Evolutionary conservation across 2,888 invertebrate species (phyloP), one percentile per base, ranked within the genome.

Genomic region (Ashinkailepas kermadecensis): DNA sequence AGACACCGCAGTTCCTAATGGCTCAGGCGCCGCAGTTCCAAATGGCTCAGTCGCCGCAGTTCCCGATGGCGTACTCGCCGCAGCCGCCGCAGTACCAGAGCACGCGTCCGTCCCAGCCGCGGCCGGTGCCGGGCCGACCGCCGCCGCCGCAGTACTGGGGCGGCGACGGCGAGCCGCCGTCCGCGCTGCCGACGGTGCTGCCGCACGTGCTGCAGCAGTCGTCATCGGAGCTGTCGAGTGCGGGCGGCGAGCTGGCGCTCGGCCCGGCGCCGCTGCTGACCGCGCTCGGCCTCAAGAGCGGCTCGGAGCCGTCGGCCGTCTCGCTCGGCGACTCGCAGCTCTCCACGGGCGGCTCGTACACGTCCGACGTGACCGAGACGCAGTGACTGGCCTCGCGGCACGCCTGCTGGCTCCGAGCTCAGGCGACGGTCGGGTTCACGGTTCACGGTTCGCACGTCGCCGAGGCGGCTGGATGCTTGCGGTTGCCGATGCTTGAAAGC

Each of bases 261-360:
- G 74, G 74, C 21, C 74, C 74, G 81, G 67, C 80, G 70, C 81
- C 81, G 15, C 79, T 81, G 80, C 80, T 81, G 67, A 81, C 81
- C 6, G 81, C 80, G 65, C 81, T 81, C 18, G 81, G 81, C 25
- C 59, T 80, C 65, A 81, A 81, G 54, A 78, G 64, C 57, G 25
- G 15, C 54, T 78, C 78, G n/a, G 11, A 10, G 21, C 11, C 18
- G 21, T 23, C 81, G 56, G 64, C 56, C 64, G 56, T 1, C 56
- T n/a, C 65, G n/a, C 21, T 56, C 10, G 54, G 18, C 21, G 56
- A 56, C 54, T 74, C 74, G 54, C 74, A 56, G 56, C 74, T 74
- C 10, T 74, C 74, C 54, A 74, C 74, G 10, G 74, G 18, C 56
- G 74, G 74, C 54, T 56, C 74, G 56, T 74, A 74, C 74, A 10